Conservation (phyloP, 2,113 vertebrate genomes). For the Onychorhynchus coronatus region DNA sequence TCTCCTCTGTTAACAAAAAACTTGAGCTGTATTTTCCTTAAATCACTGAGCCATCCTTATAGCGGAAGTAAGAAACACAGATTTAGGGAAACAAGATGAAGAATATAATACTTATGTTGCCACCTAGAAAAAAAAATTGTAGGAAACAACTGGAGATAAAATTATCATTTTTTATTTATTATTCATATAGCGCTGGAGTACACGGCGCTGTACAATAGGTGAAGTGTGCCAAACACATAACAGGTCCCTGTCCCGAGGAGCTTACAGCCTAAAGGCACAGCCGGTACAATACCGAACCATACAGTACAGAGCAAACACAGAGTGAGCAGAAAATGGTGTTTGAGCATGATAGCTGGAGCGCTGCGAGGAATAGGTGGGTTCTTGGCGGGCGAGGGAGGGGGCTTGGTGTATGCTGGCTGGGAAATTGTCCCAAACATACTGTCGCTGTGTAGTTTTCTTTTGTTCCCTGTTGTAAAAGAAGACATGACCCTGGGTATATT, state of each 20-base stretch:
- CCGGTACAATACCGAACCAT: conserved; percentile 63
- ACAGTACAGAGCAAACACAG: conserved; percentile 64
- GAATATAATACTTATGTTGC: neutral
- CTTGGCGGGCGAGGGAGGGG: conserved; percentile 22
- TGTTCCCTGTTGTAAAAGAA: neutral
- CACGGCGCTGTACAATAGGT: conserved; percentile 58
- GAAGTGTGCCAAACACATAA: conserved; percentile 65
- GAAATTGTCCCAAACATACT: neutral
- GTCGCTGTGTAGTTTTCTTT: neutral
- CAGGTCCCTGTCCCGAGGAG: conserved; percentile 66
- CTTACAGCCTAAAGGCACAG: conserved; percentile 66
- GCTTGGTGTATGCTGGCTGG: conserved; percentile 5
- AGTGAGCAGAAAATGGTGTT: conserved; percentile 63
- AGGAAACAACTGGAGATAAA: neutral
- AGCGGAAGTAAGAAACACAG: neutral
- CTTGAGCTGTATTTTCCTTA: neutral
- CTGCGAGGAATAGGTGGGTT: conserved; percentile 68
- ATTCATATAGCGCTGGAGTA: conserved; percentile 64
- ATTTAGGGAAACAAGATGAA: neutral
- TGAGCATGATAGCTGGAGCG: conserved; percentile 62
- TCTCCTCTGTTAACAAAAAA: neutral
- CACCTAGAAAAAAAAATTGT: neutral
- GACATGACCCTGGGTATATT: neutral
- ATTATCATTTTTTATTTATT: conserved; percentile 57
- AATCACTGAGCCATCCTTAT: neutral